Conservation (phyloP, 2,113 vertebrate genomes). For the Oceanites oceanicus region DNA sequence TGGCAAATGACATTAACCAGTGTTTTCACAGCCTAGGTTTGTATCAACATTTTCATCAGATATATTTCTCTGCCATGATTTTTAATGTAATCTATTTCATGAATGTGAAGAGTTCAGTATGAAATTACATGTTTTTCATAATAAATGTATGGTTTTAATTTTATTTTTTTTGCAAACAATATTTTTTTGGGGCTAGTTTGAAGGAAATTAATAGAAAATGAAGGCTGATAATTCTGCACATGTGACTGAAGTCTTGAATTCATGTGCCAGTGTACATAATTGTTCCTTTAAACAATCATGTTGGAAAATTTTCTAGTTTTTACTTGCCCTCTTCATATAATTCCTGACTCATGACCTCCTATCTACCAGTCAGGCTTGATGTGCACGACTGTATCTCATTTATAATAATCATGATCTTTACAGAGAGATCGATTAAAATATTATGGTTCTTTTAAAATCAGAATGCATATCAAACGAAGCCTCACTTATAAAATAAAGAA, state of each 20-base stretch:
- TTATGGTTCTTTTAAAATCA: conserved; percentile 41
- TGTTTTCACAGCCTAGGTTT: conserved; percentile 51
- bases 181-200: conserved; percentile 47
- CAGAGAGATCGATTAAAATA: conserved; percentile 59
- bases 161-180: conserved; percentile 48
- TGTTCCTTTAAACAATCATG: conserved; percentile 57
- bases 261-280: conserved; percentile 37
- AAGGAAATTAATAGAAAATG: conserved; percentile 61
- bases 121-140: conserved; percentile 55
- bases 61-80: conserved; percentile 49
- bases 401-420: conserved; percentile 40
- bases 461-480: conserved; percentile 36
- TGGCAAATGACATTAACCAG: conserved; percentile 67
- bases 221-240: conserved; percentile 44
- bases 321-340: conserved; percentile 15
- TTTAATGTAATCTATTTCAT: conserved; percentile 48
- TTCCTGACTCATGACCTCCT: conserved; percentile 46
- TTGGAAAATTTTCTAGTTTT: conserved; percentile 51
- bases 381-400: conserved; percentile 43
- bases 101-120: conserved; percentile 53
- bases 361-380: conserved; percentile 49
- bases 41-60: conserved; percentile 49
- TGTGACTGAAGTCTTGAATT: conserved; percentile 56
- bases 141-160: conserved; percentile 44
- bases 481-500: conserved; percentile 15